Percentiles rank a stretch among this genome's conserved stretches.
Conservation (phyloP, 1,140 invertebrate species). For the Phymastichus coffea region DNA sequence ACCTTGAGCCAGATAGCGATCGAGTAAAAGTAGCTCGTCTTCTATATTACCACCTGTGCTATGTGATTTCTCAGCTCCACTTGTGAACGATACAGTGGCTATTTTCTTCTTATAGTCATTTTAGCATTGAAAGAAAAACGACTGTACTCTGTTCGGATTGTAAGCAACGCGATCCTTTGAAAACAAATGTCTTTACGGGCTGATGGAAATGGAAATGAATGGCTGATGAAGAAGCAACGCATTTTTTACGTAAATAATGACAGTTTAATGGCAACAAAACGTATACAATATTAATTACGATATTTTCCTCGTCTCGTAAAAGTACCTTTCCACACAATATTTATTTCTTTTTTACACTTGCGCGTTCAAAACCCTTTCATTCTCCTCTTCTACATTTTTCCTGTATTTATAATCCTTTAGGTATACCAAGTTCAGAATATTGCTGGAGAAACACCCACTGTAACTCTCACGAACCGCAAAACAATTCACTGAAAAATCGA, state of each 20-base stretch:
- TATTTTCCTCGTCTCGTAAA: conserved; percentile 15
- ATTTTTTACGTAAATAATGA: conserved; percentile 41
- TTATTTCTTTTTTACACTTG: conserved; percentile 13
- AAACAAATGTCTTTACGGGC: too few relatives aligned
- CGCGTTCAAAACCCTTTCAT: conserved; percentile 10
- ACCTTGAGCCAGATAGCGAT: conserved; percentile 24
- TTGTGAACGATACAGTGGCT: too few relatives aligned
- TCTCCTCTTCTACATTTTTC: neutral
- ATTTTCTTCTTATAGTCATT: too few relatives aligned
- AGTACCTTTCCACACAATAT: conserved; percentile 4
- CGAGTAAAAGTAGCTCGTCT: conserved; percentile 22
- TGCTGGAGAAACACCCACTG: too few relatives aligned
- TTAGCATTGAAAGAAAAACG: too few relatives aligned
- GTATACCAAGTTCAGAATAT: conserved; percentile 1
- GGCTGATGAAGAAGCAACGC: neutral
- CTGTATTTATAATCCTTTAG: neutral
- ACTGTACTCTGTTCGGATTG: too few relatives aligned
- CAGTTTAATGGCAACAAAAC: conserved; percentile 45
- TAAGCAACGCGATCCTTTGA: too few relatives aligned
- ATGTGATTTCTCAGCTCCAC: too few relatives aligned
- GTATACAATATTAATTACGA: conserved; percentile 39
- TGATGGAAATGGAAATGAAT: too few relatives aligned
- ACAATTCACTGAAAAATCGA: too few relatives aligned
- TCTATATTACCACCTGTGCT: too few relatives aligned
- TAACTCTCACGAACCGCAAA: too few relatives aligned